Evolutionary conservation across 2,113 vertebrate genomes (phyloP).

Genomic region (Phyllopteryx taeniolatus): DNA sequence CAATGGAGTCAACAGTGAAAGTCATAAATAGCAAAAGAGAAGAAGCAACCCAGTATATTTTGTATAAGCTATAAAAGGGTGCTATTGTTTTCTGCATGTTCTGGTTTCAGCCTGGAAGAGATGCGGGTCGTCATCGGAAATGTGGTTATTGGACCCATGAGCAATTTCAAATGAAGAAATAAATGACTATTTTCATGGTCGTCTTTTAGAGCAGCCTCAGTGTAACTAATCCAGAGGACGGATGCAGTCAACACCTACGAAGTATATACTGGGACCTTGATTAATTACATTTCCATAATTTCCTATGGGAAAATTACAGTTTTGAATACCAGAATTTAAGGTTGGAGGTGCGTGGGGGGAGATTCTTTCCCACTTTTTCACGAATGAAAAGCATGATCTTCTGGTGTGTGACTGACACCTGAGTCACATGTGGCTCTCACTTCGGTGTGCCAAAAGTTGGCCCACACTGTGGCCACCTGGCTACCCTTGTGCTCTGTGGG

Average conservation of each 20-base stretch:
- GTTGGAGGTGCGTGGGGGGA: neutral
- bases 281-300: neutral
- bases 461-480: slow-evolving; percentile 59
- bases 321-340: neutral
- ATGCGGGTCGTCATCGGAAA: neutral
- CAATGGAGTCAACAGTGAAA: slow-evolving; percentile 39
- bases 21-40: slow-evolving; percentile 25
- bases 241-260: neutral
- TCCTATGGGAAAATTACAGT: neutral
- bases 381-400: slow-evolving; percentile 29
- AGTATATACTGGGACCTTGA: neutral
- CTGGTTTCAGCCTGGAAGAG: slow-evolving; percentile 1
- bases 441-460: slow-evolving; percentile 53
- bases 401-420: slow-evolving; percentile 42
- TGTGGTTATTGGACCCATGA: slow-evolving; percentile 1
- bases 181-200: neutral
- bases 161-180: neutral
- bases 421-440: slow-evolving; percentile 45
- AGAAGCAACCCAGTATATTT: slow-evolving; percentile 15
- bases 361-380: too few relatives aligned
- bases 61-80: slow-evolving; percentile 10
- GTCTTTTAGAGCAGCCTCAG: neutral
- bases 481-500: slow-evolving; percentile 41
- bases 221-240: neutral
- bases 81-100: slow-evolving; percentile 9